Percentiles rank a stretch among this genome's conserved stretches.
phyloP scores from a whole-genome alignment of 2,113 vertebrate genomes.

The Nicator chloris region DNA sequence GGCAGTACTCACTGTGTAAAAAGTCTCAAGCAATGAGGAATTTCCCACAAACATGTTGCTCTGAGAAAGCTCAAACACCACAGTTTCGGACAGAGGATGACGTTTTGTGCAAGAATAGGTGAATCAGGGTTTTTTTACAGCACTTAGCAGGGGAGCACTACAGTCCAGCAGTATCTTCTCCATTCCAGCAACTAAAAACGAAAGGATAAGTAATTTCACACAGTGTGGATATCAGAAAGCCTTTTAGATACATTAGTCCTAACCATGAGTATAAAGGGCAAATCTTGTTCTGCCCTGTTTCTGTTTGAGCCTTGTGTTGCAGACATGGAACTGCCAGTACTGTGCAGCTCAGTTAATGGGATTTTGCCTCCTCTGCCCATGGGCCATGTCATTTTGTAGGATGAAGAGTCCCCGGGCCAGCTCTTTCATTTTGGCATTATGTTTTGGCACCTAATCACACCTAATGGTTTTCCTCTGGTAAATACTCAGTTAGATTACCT shows the following conservation, averaged over 20 bases:
- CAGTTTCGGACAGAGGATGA: background rate
- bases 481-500: background rate
- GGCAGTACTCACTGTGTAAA: accelerated
- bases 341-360: background rate
- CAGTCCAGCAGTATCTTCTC: background rate
- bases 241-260: background rate
- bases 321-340: background rate
- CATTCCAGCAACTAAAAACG: background rate
- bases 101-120: background rate
- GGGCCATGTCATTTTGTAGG: background rate
- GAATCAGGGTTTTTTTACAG: background rate
- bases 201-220: background rate
- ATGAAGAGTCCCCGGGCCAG: background rate
- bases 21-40: background rate
- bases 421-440: background rate
- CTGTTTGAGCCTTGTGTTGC: background rate
- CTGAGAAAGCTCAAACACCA: background rate
- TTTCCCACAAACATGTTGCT: background rate
- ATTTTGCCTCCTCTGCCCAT: background rate
- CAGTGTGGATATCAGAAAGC: background rate
- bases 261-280: background rate
- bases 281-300: background rate
- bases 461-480: background rate
- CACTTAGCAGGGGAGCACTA: background rate
- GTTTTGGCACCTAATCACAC: background rate